Conservation (phyloP, 1,140 invertebrate species). For the Drosophila rufa region DNA sequence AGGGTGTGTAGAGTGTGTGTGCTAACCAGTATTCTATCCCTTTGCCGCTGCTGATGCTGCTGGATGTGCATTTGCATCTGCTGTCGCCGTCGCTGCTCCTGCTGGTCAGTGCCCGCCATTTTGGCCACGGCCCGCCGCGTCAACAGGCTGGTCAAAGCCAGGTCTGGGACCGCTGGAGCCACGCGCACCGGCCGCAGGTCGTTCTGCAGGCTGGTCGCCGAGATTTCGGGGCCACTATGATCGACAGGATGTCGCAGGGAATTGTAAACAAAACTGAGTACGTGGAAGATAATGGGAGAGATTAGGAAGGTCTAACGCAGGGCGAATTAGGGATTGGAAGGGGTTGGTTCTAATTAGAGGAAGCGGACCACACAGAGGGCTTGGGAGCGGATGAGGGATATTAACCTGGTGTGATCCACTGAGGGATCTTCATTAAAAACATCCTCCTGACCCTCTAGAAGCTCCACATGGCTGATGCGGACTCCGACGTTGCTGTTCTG, state of each 20-base stretch:
- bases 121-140: conserved; percentile 50
- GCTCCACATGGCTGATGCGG: neutral
- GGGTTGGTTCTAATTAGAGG: too few species aligned
- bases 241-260: conserved; percentile 66
- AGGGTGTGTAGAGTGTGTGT: too few species aligned
- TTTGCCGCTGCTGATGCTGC: conserved; percentile 55
- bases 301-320: conserved; percentile 6
- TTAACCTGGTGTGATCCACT: conserved; percentile 67
- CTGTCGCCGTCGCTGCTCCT: conserved; percentile 43
- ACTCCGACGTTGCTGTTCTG: conserved; percentile 13
- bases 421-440: conserved; percentile 17
- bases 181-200: conserved; percentile 71
- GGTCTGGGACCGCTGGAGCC: conserved; percentile 29
- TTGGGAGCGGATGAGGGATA: conserved; percentile 35
- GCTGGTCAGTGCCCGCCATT: conserved; percentile 42
- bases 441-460: conserved; percentile 6
- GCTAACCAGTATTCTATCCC: conserved; percentile 57
- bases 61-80: conserved; percentile 52
- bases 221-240: conserved; percentile 55
- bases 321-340: neutral
- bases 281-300: conserved; percentile 35
- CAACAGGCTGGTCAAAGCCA: conserved; percentile 40
- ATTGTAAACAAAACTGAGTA: conserved; percentile 81
- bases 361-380: conserved; percentile 30
- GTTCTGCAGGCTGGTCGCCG: conserved; percentile 66